Conservation (phyloP, 2,888 invertebrate species). For the Sceliomorpha sp. region DNA sequence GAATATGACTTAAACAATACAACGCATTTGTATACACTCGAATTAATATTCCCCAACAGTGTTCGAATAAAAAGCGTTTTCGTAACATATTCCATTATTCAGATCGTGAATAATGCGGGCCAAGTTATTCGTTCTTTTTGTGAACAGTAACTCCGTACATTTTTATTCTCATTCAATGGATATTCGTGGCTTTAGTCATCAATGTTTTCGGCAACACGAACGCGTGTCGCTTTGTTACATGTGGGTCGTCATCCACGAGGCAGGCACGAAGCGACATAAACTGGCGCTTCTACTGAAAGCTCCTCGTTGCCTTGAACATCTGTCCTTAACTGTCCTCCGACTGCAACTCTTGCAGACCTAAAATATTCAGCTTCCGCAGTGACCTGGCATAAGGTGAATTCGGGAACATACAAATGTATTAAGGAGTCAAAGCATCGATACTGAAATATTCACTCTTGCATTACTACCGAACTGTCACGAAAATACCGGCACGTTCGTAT, state of each 20-base stretch:
- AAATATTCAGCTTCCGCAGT: constrained; percentile 58
- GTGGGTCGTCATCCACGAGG: constrained; percentile 52
- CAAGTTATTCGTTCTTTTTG: constrained; percentile 30
- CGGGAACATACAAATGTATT: constrained; percentile 43
- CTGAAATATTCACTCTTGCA: constrained; percentile 48
- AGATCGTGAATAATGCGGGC: too few relatives aligned
- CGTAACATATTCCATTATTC: too few relatives aligned
- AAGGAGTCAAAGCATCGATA: constrained; percentile 52
- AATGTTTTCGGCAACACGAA: constrained; percentile 40
- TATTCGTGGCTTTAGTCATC: constrained; percentile 33
- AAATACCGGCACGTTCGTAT: constrained; percentile 34
- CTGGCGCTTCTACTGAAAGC: constrained; percentile 52
- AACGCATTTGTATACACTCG: too few relatives aligned
- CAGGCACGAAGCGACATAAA: constrained; percentile 43
- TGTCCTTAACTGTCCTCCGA: constrained; percentile 48
- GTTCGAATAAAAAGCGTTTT: too few relatives aligned
- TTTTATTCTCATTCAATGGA: constrained; percentile 42
- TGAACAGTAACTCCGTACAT: constrained; percentile 42
- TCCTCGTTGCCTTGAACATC: constrained; percentile 50
- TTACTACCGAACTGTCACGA: constrained; percentile 40
- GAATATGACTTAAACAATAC: too few relatives aligned
- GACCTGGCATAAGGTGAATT: constrained; percentile 53
- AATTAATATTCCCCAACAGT: too few relatives aligned
- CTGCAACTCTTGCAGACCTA: constrained; percentile 50
- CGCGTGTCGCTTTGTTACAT: constrained; percentile 45